Base-by-base conservation (phyloP, 2,797 vertebrate species). In the Peromyscus eremicus region DNA sequence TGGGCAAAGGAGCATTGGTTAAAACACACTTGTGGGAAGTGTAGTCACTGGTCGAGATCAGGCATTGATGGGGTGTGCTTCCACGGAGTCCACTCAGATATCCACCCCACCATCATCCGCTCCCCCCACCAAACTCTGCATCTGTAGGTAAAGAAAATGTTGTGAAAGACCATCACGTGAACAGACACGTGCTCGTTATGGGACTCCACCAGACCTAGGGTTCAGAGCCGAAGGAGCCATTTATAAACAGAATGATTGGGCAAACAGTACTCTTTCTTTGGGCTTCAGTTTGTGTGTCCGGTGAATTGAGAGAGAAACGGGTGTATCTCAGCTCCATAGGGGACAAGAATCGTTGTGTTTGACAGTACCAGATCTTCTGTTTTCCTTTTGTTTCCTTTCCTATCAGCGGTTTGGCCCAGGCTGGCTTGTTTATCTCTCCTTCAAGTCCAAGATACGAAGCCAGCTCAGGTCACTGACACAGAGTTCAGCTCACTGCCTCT, bases 381-480 rank as follows among this genome's bases (percentile, higher is more conserved):
- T 94, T 94, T 70, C 66, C 60, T 62, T 62, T 87, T 70, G 34
- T 55, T 87, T 83, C 68, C 32, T 91, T 90, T n/a, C 40, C 62
- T 70, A 23, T 57, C 84, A 90, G 71, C 11, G 84, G 32, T 23
- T 23, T 13, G 37, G 62, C 21, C 76, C 23, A 19, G 34, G 60
- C 6, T n/a, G 34, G 37, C 75, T 82, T 85, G 68, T 87, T 12
- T 68, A 34, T 66, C 29, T 43, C 43, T 66, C 23, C 34, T 37
- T 6, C 21, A 88, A 17, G 68, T 32, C 68, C 55, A 64, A 60
- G 40, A 49, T 77, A 10, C 10, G n/a, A 83, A 94, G 57, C 76
- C 46, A 71, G 62, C 57, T 93, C 40, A n/a, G 89, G 52, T 82
- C 94, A 77, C 79, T n/a, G 71, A 71, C 81, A 60, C 84, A 37